phyloP scores from a whole-genome alignment of 2,113 vertebrate species.

The Sceloporus undulatus region DNA sequence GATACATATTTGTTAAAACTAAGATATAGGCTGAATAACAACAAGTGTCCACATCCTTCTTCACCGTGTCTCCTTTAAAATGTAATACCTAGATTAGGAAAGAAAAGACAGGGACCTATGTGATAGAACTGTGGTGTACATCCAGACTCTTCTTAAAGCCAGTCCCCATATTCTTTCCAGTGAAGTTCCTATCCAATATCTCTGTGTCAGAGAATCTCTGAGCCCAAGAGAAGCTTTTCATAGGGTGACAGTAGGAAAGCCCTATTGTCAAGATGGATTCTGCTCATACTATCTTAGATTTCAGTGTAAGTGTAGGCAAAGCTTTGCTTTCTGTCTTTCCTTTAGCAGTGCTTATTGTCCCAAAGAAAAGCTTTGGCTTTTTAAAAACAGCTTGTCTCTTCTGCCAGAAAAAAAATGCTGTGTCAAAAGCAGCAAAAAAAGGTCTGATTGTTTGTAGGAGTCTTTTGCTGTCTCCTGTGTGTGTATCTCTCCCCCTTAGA shows the following conservation, averaged over 20 bases:
- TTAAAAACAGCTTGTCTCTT: constrained; percentile 10
- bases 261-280: background rate
- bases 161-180: too few relatives aligned
- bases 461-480: background rate
- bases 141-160: background rate
- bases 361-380: too few relatives aligned
- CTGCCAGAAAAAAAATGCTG: too few relatives aligned
- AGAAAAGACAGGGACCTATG: constrained; percentile 5
- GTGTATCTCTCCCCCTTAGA: background rate
- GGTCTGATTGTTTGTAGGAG: background rate
- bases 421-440: background rate
- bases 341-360: too few relatives aligned
- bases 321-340: background rate
- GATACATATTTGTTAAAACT: constrained; percentile 51
- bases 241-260: background rate
- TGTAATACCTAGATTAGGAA: background rate
- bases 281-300: background rate
- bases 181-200: too few relatives aligned
- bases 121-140: constrained; percentile 34
- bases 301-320: constrained; percentile 31
- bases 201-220: too few relatives aligned
- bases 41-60: constrained; percentile 51
- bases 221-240: background rate
- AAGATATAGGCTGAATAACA: constrained; percentile 3
- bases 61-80: constrained; percentile 60